Evolutionary conservation across 2,888 invertebrate species (phyloP), one percentile per base, ranked within the genome.

Genomic region (Suillia variegata): DNA sequence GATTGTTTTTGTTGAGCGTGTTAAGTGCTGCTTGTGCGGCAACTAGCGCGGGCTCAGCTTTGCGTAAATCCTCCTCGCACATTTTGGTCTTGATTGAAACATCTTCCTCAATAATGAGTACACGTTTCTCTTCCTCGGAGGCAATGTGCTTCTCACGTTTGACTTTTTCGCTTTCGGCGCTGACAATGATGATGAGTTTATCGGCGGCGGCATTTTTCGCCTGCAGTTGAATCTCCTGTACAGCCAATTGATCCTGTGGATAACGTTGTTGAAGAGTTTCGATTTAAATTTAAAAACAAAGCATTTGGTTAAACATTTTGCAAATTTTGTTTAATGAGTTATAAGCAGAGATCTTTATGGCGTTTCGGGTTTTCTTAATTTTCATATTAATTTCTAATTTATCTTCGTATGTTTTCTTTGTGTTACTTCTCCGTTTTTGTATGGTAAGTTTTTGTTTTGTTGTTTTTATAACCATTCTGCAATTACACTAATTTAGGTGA

Each of bases 1-100:
- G 83, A 78, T 97, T 98, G 75, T 89, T 92, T 84, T 98, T 98
- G 76, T 97, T 96, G n/a, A 98, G 83, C 0, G 96, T 97, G 74
- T 97, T 92, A 52, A 97, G 71, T 0, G 82, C 82, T 0, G 75
- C 78, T 78, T 94, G 92, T 0, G 97, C 97, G 17, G 96, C 96
- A 6, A 90, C 82, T 49, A 98, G 82, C 1, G 96, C 96, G 0
- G 97, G 97, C 79, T 97, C 95, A 0, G 97, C 97, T 79, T 92
- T 94, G 0, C 89, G 90, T 70, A 97, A 85, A 83, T 98, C 97
- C 70, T 91, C 91, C 58, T 93, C 93, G 78, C 96, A 96, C 69
- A 94, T 88, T 80, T 88, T 91, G 45, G 92, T 91, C 75, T 94
- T 94, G 65, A 91, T 88, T 2, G 90, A 87, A 1, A 97, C 95